Conservation (phyloP, 2,113 vertebrate genomes). For the Ranitomeya imitator region DNA sequence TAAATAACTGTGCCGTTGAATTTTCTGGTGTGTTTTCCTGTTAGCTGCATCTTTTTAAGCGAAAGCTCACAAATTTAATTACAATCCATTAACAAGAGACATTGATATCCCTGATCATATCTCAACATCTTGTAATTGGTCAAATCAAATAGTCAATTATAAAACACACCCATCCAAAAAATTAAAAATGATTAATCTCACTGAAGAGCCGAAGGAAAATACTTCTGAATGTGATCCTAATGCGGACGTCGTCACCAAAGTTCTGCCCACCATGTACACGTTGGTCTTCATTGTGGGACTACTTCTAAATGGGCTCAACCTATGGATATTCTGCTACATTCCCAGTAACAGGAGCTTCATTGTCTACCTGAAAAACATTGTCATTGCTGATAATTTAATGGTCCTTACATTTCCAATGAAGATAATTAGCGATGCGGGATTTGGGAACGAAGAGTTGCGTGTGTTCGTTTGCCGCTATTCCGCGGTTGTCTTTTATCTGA, state of each 20-base stretch:
- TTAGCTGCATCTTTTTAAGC: not conserved
- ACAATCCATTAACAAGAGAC: slow-evolving; percentile 19
- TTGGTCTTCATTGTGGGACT: slow-evolving; percentile 71
- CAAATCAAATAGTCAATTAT: slow-evolving; percentile 23
- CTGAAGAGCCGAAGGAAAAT: slow-evolving; percentile 51
- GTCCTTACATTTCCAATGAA: slow-evolving; percentile 81
- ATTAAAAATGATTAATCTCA: slow-evolving; percentile 58
- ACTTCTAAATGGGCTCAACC: slow-evolving; percentile 76
- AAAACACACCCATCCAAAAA: slow-evolving; percentile 3
- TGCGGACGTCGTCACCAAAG: slow-evolving; percentile 64
- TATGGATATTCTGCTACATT: slow-evolving; percentile 83
- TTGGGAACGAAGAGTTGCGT: slow-evolving; percentile 68
- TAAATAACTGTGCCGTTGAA: not conserved
- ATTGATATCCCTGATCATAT: not conserved
- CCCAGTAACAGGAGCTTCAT: slow-evolving; percentile 82
- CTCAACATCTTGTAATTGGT: not conserved
- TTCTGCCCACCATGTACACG: slow-evolving; percentile 77
- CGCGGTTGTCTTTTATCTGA: slow-evolving; percentile 84
- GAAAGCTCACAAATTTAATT: slow-evolving; percentile 29
- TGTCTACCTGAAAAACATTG: slow-evolving; percentile 92
- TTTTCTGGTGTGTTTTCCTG: not conserved
- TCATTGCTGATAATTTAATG: slow-evolving; percentile 87
- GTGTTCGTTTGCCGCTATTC: slow-evolving; percentile 80
- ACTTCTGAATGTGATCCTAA: slow-evolving; percentile 55
- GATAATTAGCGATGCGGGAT: slow-evolving; percentile 66